phyloP scores from a whole-genome alignment of 2,888 invertebrate species.

The Homarus gammarus region DNA sequence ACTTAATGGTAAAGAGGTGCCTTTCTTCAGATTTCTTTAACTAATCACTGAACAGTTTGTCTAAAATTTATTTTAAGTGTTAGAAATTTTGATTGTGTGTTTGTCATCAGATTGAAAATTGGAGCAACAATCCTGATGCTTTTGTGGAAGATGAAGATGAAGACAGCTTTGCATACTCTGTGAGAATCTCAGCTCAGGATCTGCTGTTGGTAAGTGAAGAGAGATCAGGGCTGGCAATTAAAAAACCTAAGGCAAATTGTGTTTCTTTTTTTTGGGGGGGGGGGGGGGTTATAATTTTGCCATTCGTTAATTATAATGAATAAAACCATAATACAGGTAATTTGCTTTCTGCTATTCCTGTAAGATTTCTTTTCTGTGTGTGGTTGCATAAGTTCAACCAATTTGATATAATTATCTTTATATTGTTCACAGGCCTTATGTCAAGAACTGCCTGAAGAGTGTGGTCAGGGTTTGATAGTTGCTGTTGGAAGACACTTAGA shows the following conservation, averaged over 20 bases:
- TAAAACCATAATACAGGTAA: no score
- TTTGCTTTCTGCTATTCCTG: no score
- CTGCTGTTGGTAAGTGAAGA: slow-evolving; percentile 74
- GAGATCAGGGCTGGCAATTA: no score
- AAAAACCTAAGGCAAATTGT: no score
- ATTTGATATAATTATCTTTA: no score
- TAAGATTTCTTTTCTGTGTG: no score
- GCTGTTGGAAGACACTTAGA: slow-evolving; percentile 84
- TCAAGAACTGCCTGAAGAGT: slow-evolving; percentile 82
- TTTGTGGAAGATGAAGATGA: slow-evolving; percentile 87
- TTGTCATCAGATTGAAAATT: slow-evolving; percentile 81
- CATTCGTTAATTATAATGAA: no score
- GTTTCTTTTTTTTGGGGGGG: no score
- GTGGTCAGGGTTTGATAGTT: slow-evolving; percentile 81
- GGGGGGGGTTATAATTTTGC: no score
- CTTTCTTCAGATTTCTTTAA: no score
- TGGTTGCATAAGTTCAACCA: no score
- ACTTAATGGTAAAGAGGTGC: no score
- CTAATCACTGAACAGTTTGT: neutral
- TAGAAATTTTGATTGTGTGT: neutral
- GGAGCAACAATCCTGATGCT: slow-evolving; percentile 84
- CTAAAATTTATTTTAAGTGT: neutral
- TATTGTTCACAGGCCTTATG: slow-evolving; percentile 79
- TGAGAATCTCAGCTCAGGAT: slow-evolving; percentile 84
- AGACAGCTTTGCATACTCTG: slow-evolving; percentile 83